Percentiles rank a stretch among this genome's conserved stretches.
Evolutionary conservation across 1,140 invertebrate species (phyloP).

Genomic region (Drosophila rufa): DNA sequence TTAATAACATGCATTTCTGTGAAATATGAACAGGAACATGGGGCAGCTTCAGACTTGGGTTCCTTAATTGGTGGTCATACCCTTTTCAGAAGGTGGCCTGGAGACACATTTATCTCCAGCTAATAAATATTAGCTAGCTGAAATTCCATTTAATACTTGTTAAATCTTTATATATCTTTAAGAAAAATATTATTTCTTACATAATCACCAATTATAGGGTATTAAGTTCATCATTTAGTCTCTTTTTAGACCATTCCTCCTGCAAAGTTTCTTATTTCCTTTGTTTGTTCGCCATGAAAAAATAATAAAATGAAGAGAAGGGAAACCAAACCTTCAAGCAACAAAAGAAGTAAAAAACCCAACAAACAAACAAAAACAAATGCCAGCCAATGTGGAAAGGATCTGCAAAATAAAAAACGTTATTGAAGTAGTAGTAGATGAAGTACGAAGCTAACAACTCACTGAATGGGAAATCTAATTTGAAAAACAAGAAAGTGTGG

Average conservation of each 20-base stretch:
- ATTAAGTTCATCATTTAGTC: neutral
- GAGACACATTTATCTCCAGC: no score
- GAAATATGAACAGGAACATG: conserved; percentile 5
- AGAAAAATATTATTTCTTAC: neutral
- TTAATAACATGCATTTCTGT: conserved; percentile 59
- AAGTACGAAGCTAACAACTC: conserved; percentile 5
- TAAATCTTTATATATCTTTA: no score
- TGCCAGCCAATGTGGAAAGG: neutral
- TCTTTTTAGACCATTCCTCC: neutral
- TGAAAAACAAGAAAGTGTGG: neutral
- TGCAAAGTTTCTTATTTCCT: conserved; percentile 8
- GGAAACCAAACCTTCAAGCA: conserved; percentile 2
- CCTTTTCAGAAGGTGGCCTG: neutral
- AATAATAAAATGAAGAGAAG: neutral
- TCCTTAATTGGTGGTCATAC: neutral
- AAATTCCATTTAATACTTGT: no score
- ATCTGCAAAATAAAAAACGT: conserved; percentile 10
- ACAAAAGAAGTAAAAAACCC: conserved; percentile 8
- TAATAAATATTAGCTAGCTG: no score
- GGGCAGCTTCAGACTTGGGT: conserved; percentile 1
- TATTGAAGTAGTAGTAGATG: neutral
- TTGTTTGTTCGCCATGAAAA: conserved; percentile 5
- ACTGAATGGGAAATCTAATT: neutral
- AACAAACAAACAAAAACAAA: conserved; percentile 1
- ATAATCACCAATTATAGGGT: neutral